Evolutionary conservation across 2,113 vertebrate genomes (phyloP).

Genomic region (Pygoscelis antarcticus): DNA sequence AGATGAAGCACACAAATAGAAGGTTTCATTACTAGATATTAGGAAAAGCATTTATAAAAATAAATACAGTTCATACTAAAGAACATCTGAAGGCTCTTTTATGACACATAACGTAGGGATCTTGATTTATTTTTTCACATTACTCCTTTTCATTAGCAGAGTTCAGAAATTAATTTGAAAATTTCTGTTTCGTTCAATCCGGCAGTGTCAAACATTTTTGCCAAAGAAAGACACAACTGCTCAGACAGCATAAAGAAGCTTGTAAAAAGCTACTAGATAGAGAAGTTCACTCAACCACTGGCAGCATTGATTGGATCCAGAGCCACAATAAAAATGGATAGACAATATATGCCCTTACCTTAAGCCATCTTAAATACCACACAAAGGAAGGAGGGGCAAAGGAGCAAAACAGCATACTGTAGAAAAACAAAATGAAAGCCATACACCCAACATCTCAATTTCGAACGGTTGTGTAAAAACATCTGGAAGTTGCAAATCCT

Average conservation of each 20-base stretch:
- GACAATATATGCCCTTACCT: slow-evolving; percentile 1
- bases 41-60: slow-evolving; percentile 22
- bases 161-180: slow-evolving; percentile 1
- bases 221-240: background rate
- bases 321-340: slow-evolving; percentile 17
- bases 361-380: slow-evolving; percentile 23
- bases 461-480: background rate
- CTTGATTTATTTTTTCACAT: background rate
- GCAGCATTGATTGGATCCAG: slow-evolving; percentile 44
- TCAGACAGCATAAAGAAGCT: background rate
- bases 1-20: slow-evolving; percentile 19
- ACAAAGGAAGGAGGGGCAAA: background rate
- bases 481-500: slow-evolving; percentile 33
- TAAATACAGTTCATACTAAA: background rate
- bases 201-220: background rate
- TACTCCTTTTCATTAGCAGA: slow-evolving; percentile 16
- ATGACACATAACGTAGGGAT: background rate
- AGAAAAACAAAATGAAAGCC: slow-evolving; percentile 1
- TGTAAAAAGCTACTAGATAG: slow-evolving; percentile 12
- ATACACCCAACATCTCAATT: background rate
- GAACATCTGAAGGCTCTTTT: slow-evolving; percentile 27
- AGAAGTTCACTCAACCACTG: background rate
- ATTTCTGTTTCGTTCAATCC: background rate
- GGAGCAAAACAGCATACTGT: background rate
- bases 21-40: slow-evolving; percentile 42